Conservation (phyloP, 2,888 invertebrate genomes). For the Drosophila antonietae region DNA sequence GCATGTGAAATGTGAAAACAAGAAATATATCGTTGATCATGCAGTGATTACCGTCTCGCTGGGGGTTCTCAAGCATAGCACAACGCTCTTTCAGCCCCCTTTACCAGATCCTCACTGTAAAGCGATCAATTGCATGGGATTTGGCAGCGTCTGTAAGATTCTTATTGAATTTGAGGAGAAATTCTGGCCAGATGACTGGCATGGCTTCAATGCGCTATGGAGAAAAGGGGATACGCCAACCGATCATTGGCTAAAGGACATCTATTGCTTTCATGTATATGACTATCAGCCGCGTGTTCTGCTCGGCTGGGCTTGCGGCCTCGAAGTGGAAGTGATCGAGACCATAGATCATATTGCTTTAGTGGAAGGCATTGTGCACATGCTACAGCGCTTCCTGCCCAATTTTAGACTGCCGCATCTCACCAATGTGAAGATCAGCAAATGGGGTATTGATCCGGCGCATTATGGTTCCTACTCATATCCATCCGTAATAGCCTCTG, state of each 20-base stretch:
- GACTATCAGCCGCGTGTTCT: slow-evolving; percentile 87
- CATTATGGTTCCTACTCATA: slow-evolving; percentile 88
- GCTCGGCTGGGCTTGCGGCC: slow-evolving; percentile 88
- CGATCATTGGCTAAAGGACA: slow-evolving; percentile 86
- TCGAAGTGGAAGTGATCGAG: slow-evolving; percentile 87
- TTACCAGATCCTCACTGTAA: slow-evolving; percentile 84
- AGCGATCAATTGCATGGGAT: slow-evolving; percentile 86
- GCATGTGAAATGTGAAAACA: slow-evolving; percentile 67
- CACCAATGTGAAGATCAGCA: slow-evolving; percentile 84
- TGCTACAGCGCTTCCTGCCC: slow-evolving; percentile 71
- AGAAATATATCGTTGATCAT: slow-evolving; percentile 85
- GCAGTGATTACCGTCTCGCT: slow-evolving; percentile 87
- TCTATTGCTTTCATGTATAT: slow-evolving; percentile 89
- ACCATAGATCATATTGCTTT: slow-evolving; percentile 85
- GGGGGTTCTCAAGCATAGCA: slow-evolving; percentile 86
- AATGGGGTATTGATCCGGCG: slow-evolving; percentile 87
- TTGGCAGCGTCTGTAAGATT: slow-evolving; percentile 87
- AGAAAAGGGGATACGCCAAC: slow-evolving; percentile 83
- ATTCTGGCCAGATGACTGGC: slow-evolving; percentile 86
- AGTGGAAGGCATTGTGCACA: slow-evolving; percentile 55
- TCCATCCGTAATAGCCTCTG: slow-evolving; percentile 86
- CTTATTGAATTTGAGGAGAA: slow-evolving; percentile 86
- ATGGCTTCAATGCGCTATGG: slow-evolving; percentile 87
- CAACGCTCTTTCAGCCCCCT: slow-evolving; percentile 84
- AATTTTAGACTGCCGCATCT: slow-evolving; percentile 62